Conservation (phyloP, 2,113 vertebrate genomes). For the Peucedramus taeniatus region DNA sequence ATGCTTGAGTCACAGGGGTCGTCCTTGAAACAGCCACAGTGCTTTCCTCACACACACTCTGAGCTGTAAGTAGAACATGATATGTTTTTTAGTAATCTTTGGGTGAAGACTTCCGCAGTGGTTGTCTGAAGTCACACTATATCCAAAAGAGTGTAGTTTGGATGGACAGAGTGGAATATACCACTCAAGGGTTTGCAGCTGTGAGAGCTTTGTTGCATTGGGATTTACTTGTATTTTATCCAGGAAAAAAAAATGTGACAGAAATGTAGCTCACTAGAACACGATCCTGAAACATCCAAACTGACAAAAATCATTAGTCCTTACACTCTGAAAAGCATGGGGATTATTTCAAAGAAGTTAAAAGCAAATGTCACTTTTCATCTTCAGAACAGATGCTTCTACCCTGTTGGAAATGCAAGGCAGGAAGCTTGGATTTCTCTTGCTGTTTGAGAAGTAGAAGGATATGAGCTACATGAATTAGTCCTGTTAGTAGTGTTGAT, state of each 20-base stretch:
- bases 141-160: not conserved
- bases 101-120: not conserved
- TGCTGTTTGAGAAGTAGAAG: not conserved
- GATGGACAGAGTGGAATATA: not conserved
- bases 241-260: not conserved
- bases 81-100: not conserved
- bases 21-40: not conserved
- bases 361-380: not conserved
- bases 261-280: not conserved
- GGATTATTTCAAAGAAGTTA: not conserved
- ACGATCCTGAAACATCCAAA: not conserved
- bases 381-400: not conserved
- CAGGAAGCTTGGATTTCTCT: not conserved
- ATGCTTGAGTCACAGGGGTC: accelerated
- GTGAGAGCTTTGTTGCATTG: not conserved
- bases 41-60: not conserved
- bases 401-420: not conserved
- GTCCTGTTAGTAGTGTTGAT: not conserved
- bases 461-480: not conserved
- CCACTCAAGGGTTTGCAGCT: not conserved
- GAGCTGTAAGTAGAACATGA: not conserved
- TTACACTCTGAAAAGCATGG: not conserved
- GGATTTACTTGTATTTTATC: not conserved
- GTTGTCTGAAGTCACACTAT: not conserved
- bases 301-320: not conserved